Percentiles rank a stretch among this genome's conserved stretches.
Evolutionary conservation across 1,140 invertebrate species (phyloP).

Genomic region (Lasioglossum albipes): DNA sequence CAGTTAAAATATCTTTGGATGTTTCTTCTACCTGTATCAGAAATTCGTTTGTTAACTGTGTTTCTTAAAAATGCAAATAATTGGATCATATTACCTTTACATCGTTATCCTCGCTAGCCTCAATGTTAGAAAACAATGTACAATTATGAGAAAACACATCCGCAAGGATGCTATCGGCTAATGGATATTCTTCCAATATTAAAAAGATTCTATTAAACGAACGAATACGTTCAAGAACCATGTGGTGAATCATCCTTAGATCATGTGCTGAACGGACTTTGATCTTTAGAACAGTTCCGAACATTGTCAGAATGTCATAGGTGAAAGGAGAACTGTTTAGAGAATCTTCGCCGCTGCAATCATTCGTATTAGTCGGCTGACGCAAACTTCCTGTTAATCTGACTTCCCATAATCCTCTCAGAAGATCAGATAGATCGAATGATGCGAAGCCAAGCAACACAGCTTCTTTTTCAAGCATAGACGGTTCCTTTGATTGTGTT

Average conservation of each 20-base stretch:
- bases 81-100: conserved; percentile 7
- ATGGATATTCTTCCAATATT: background rate
- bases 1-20: conserved; percentile 19
- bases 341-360: background rate
- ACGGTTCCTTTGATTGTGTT: background rate
- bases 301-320: background rate
- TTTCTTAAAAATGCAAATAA: background rate
- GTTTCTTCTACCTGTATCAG: background rate
- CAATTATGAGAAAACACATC: conserved; percentile 16
- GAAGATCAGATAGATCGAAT: conserved; percentile 31
- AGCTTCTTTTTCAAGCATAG: background rate
- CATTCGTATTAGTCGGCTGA: conserved; percentile 1
- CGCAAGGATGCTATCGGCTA: conserved; percentile 5
- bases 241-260: background rate
- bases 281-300: conserved; percentile 13
- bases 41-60: background rate
- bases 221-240: background rate
- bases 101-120: background rate
- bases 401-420: conserved; percentile 29
- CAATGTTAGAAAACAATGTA: background rate
- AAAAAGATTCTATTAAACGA: conserved; percentile 27
- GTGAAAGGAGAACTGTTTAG: conserved; percentile 24
- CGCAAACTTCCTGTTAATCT: background rate
- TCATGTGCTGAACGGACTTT: conserved; percentile 11
- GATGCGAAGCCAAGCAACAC: conserved; percentile 4